Evolutionary conservation across 1,140 invertebrate genomes (phyloP).

Genomic region (Drosophila prosaltans): DNA sequence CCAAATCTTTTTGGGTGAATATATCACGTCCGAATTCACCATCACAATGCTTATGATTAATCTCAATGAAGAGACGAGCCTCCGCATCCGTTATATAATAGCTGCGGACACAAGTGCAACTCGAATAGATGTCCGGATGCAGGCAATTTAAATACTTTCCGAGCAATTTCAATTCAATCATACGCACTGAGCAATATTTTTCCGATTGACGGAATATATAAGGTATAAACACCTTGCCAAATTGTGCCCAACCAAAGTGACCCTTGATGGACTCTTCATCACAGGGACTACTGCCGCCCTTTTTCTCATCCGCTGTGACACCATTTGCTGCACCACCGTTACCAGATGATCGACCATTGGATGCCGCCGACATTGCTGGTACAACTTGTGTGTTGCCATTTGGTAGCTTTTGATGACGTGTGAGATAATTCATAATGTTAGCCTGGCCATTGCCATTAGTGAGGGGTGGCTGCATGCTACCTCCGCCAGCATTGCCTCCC

Average conservation of each 20-base stretch:
- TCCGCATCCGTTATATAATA: conserved; percentile 97
- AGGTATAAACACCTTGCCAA: conserved; percentile 93
- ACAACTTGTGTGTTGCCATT: conserved; percentile 78
- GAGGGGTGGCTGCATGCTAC: conserved; percentile 67
- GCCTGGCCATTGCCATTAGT: conserved; percentile 84
- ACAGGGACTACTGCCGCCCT: conserved; percentile 70
- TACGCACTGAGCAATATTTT: conserved; percentile 95
- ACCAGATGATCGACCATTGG: conserved; percentile 43
- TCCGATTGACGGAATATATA: conserved; percentile 92
- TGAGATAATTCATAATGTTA: conserved; percentile 86
- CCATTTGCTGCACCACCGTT: conserved; percentile 31
- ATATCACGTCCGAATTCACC: conserved; percentile 93
- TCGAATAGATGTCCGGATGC: conserved; percentile 91
- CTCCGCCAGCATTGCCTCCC: conserved; percentile 35
- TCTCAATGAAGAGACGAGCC: conserved; percentile 95
- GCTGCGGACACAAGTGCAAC: conserved; percentile 94
- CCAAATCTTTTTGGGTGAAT: conserved; percentile 95
- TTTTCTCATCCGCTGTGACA: conserved; percentile 38
- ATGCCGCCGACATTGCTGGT: conserved; percentile 42
- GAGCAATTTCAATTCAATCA: conserved; percentile 94
- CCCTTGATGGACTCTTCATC: conserved; percentile 93
- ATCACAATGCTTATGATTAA: conserved; percentile 96
- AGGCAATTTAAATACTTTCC: conserved; percentile 92
- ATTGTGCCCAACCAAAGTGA: conserved; percentile 94
- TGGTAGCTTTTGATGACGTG: conserved; percentile 82